These are phyloP conservation scores for Malurus splendens DNA, from an alignment of 2,797 vertebrate species.

Conservation along the genomic window DNA sequence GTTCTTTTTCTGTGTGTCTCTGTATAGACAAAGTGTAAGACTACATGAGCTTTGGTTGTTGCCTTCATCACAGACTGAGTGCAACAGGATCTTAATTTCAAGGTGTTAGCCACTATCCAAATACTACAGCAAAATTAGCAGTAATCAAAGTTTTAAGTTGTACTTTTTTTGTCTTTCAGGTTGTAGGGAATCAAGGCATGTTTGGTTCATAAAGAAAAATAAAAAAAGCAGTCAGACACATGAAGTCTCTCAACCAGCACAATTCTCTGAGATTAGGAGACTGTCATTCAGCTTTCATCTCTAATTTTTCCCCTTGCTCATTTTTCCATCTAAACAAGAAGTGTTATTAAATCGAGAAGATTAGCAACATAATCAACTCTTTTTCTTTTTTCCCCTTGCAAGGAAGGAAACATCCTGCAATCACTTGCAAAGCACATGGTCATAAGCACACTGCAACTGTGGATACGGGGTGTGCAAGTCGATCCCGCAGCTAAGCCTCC, in stretches of 20 bases:
- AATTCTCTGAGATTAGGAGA: slow-evolving; percentile 45
- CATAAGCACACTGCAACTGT: background rate
- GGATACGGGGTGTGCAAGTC: background rate
- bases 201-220: background rate
- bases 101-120: background rate
- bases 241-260: background rate
- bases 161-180: background rate
- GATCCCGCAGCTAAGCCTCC: background rate
- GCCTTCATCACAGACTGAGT: background rate
- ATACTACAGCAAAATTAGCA: background rate
- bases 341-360: slow-evolving; percentile 24
- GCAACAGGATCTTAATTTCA: background rate
- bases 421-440: background rate
- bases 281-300: slow-evolving; percentile 54
- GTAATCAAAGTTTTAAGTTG: background rate
- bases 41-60: background rate
- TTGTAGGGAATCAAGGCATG: background rate
- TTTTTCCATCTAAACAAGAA: slow-evolving; percentile 51
- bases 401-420: background rate
- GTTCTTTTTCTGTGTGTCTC: background rate
- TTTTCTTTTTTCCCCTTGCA: background rate
- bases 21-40: background rate
- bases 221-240: background rate
- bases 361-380: background rate
- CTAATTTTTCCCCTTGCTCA: slow-evolving; percentile 56